These are phyloP conservation scores for Acipenser transmontanus DNA, from an alignment of 2,797 vertebrate species.

Conservation along the genomic window DNA sequence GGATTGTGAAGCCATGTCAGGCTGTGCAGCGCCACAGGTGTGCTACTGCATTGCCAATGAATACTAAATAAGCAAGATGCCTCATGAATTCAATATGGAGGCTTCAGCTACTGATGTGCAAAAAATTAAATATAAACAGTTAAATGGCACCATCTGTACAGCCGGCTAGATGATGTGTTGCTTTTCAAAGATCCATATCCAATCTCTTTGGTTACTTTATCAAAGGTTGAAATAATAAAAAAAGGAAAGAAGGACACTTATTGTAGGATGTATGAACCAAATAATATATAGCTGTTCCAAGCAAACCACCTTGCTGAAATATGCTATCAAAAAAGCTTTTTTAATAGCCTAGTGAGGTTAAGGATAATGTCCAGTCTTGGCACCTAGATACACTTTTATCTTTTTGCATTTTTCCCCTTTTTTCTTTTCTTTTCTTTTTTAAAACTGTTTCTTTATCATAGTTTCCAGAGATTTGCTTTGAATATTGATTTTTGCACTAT, in stretches of 20 bases:
- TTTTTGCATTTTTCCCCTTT: too few relatives aligned
- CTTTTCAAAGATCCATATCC: too few relatives aligned
- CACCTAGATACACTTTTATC: too few relatives aligned
- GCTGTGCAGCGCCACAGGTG: not conserved
- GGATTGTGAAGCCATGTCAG: not conserved
- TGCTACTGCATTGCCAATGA: not conserved
- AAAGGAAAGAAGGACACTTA: not conserved
- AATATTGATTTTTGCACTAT: too few relatives aligned
- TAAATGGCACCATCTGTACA: not conserved
- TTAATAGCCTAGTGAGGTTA: too few relatives aligned
- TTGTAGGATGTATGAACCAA: not conserved
- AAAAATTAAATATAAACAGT: not conserved
- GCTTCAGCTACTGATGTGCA: not conserved
- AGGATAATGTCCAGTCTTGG: too few relatives aligned
- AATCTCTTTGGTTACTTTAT: not conserved
- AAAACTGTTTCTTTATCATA: too few relatives aligned
- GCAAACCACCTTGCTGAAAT: not conserved
- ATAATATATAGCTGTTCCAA: not conserved
- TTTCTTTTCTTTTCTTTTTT: too few relatives aligned
- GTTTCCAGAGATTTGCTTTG: too few relatives aligned
- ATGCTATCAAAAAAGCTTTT: too few relatives aligned
- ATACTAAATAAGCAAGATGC: not conserved
- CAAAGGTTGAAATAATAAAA: constrained; percentile 1
- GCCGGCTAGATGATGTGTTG: too few relatives aligned
- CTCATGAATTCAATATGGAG: not conserved